These are phyloP conservation scores for Aselliscus stoliczkanus DNA, from an alignment of 2,797 vertebrate species.

Conservation along the genomic window DNA sequence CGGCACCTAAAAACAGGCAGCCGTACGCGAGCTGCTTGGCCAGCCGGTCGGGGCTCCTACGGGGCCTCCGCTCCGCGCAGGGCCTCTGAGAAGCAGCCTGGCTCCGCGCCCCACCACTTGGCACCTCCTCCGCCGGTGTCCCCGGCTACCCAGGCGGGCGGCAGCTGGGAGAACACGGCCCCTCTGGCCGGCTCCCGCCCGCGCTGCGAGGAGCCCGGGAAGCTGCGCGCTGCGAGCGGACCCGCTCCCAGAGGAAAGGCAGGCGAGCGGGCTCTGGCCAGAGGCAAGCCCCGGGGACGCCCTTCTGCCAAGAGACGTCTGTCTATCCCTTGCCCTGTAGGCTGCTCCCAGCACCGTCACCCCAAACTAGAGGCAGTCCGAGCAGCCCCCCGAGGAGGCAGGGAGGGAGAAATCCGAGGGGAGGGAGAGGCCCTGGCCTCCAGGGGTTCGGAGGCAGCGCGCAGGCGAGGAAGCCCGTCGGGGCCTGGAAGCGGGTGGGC, in stretches of 20 bases:
- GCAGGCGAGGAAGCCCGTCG: neutral
- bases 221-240: fast-evolving
- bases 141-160: neutral
- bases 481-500: fast-evolving
- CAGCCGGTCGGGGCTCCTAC: neutral
- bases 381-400: neutral
- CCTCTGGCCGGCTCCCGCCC: neutral
- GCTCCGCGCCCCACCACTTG: neutral
- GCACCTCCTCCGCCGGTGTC: neutral
- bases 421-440: neutral
- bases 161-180: too few species aligned
- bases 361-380: neutral
- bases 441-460: too few species aligned
- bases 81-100: neutral
- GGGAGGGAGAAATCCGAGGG: neutral
- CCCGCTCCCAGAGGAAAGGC: neutral
- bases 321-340: neutral
- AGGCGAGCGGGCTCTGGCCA: neutral
- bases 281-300: neutral
- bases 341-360: neutral
- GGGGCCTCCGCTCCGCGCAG: neutral
- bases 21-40: neutral
- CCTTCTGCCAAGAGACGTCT: neutral
- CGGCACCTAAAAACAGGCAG: neutral
- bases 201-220: neutral